Conservation (phyloP, 2,888 invertebrate species). For the Cerceris ruficornis region DNA sequence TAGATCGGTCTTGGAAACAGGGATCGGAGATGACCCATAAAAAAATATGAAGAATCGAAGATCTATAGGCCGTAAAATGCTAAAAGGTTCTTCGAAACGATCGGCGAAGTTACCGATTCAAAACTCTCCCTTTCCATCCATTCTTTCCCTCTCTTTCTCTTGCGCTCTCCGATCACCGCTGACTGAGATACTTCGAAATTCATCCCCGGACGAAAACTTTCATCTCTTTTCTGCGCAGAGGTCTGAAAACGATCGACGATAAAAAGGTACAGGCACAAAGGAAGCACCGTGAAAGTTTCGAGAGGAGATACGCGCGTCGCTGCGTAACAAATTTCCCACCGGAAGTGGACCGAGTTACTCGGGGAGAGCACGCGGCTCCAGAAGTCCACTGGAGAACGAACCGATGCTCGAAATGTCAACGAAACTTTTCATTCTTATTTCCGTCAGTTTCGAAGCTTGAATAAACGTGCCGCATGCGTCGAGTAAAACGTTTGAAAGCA, state of each 20-base stretch:
- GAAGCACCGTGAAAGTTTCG: slow-evolving; percentile 52
- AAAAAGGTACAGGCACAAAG: slow-evolving; percentile 50
- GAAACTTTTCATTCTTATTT: slow-evolving; percentile 8
- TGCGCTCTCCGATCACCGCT: slow-evolving; percentile 32
- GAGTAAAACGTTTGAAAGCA: too few relatives aligned
- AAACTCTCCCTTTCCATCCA: neutral
- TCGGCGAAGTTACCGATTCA: too few relatives aligned
- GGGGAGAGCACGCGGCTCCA: slow-evolving; percentile 31
- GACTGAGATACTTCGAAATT: slow-evolving; percentile 49
- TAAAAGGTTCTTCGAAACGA: too few relatives aligned
- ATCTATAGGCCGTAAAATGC: too few relatives aligned
- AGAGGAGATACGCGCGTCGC: slow-evolving; percentile 26
- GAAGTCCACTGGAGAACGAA: slow-evolving; percentile 2
- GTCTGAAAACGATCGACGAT: slow-evolving; percentile 52
- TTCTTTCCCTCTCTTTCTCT: neutral
- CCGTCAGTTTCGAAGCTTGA: neutral
- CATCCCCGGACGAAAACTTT: slow-evolving; percentile 54
- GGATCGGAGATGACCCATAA: too few relatives aligned
- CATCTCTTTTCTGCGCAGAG: slow-evolving; percentile 38
- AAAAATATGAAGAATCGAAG: too few relatives aligned
- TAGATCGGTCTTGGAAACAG: too few relatives aligned
- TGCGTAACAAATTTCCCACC: slow-evolving; percentile 23
- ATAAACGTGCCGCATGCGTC: too few relatives aligned
- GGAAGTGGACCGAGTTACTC: neutral
- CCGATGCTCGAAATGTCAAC: neutral